A percentile compares a stretch with the other conserved stretches of the same genome.
phyloP scores from a whole-genome alignment of 2,888 invertebrate species.

The Ophion obscuratus region DNA sequence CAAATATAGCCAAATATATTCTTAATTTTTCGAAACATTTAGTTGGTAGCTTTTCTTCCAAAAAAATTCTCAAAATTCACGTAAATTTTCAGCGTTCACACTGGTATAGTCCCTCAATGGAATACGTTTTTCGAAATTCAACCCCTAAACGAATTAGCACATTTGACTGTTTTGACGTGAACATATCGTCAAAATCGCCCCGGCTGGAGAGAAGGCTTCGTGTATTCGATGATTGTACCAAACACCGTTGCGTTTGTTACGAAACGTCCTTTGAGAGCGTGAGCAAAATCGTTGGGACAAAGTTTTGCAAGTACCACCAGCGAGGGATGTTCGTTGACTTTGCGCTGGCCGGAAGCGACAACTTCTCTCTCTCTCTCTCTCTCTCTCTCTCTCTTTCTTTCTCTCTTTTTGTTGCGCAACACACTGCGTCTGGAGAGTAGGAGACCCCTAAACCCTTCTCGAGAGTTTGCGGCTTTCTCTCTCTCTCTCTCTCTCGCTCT shows the following conservation, averaged over 20 bases:
- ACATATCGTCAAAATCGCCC: no score
- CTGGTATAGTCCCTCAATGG: no score
- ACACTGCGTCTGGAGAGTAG: conserved; percentile 32
- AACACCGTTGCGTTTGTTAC: conserved; percentile 34
- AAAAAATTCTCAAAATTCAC: no score
- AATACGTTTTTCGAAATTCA: no score
- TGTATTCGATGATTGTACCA: conserved; percentile 10
- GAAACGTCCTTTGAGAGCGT: conserved; percentile 42
- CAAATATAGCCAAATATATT: no score
- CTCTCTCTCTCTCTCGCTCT: conserved; percentile 42
- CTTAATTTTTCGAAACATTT: no score
- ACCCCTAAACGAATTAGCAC: no score
- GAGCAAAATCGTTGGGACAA: conserved; percentile 48
- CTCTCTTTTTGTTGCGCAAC: conserved; percentile 18
- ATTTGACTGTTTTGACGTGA: no score
- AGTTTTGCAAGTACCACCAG: conserved; percentile 42
- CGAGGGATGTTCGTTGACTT: conserved; percentile 24
- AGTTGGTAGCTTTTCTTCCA: no score
- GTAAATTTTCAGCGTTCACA: no score
- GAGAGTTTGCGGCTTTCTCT: conserved; percentile 45
- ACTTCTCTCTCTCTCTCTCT: conserved; percentile 16
- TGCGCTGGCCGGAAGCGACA: conserved; percentile 23
- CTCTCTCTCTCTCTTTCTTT: conserved; percentile 6
- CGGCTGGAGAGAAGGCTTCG: background rate
- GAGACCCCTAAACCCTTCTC: conserved; percentile 37